These are phyloP conservation scores for Pandemis heparana DNA, from an alignment of 2,888 invertebrate genomes.

Conservation along the genomic window DNA sequence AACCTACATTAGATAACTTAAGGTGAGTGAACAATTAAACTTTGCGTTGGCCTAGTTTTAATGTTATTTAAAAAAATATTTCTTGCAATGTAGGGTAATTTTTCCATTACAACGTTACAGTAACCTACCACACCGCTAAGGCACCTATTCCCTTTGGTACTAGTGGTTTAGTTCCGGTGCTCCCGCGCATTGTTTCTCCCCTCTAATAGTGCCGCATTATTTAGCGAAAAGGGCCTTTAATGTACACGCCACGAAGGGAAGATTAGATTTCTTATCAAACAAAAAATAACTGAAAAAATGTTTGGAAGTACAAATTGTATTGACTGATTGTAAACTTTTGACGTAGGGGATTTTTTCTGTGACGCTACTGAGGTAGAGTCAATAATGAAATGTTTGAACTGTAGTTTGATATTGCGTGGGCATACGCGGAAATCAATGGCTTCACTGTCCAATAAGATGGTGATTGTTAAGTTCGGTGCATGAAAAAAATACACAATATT, in stretches of 20 bases:
- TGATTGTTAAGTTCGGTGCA: not conserved
- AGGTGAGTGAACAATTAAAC: no score
- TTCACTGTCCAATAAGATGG: not conserved
- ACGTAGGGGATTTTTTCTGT: constrained; percentile 47
- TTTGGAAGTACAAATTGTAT: constrained; percentile 58
- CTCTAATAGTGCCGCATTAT: constrained; percentile 77
- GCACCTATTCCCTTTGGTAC: constrained; percentile 73
- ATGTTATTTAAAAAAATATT: no score
- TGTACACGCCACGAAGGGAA: constrained; percentile 73
- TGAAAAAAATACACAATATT: no score
- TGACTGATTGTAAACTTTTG: constrained; percentile 49
- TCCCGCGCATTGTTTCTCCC: constrained; percentile 71
- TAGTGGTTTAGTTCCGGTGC: constrained; percentile 82
- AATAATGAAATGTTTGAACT: constrained; percentile 20
- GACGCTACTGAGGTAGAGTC: constrained; percentile 12
- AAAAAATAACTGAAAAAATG: constrained; percentile 62
- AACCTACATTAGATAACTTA: no score
- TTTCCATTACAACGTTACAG: not conserved
- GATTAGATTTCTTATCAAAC: constrained; percentile 82
- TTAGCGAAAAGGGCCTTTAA: constrained; percentile 80
- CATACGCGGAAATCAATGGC: not conserved
- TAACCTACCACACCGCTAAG: constrained; percentile 62
- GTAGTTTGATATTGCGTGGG: constrained; percentile 14
- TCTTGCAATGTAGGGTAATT: no score
- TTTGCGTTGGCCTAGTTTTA: no score